Evolutionary conservation across 2,797 vertebrate genomes (phyloP).

Genomic region (Selene dorsalis): DNA sequence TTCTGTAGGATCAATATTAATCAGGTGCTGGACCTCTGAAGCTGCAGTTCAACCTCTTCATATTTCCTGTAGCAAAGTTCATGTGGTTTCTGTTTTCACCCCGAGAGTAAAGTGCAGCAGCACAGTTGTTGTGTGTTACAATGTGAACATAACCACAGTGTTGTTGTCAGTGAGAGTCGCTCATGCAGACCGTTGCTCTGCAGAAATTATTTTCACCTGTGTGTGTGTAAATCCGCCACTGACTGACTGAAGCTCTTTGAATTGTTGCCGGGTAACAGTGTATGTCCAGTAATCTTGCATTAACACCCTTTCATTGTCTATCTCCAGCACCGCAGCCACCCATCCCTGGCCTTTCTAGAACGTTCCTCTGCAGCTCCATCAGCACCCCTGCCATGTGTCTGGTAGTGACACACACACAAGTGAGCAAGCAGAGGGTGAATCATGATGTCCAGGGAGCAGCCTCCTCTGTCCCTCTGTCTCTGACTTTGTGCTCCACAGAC

Average conservation of each 20-base stretch:
- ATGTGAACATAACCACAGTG: slow-evolving; percentile 16
- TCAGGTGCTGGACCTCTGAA: slow-evolving; percentile 10
- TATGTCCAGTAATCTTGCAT: slow-evolving; percentile 39
- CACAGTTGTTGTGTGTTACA: neutral
- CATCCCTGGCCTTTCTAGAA: slow-evolving; percentile 56
- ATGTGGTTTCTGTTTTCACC: neutral
- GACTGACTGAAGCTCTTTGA: slow-evolving; percentile 30
- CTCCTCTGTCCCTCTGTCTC: slow-evolving; percentile 18
- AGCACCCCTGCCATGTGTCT: slow-evolving; percentile 43
- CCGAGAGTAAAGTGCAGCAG: neutral
- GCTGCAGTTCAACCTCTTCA: neutral
- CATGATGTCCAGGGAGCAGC: slow-evolving; percentile 43
- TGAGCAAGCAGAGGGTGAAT: slow-evolving; percentile 51
- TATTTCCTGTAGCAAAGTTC: neutral
- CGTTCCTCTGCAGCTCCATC: slow-evolving; percentile 41
- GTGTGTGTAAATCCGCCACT: slow-evolving; percentile 25
- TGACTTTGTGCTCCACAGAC: slow-evolving; percentile 22
- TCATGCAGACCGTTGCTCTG: slow-evolving; percentile 36
- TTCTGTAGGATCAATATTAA: slow-evolving; percentile 13
- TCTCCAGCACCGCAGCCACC: slow-evolving; percentile 2
- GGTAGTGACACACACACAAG: slow-evolving; percentile 31
- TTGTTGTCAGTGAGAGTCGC: slow-evolving; percentile 36
- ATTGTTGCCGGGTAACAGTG: slow-evolving; percentile 36
- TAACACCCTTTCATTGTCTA: slow-evolving; percentile 19
- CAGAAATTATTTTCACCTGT: slow-evolving; percentile 42